Evolutionary conservation across 1,140 invertebrate genomes (phyloP), one percentile per base, ranked within the genome.

Genomic region (Limonius californicus): DNA sequence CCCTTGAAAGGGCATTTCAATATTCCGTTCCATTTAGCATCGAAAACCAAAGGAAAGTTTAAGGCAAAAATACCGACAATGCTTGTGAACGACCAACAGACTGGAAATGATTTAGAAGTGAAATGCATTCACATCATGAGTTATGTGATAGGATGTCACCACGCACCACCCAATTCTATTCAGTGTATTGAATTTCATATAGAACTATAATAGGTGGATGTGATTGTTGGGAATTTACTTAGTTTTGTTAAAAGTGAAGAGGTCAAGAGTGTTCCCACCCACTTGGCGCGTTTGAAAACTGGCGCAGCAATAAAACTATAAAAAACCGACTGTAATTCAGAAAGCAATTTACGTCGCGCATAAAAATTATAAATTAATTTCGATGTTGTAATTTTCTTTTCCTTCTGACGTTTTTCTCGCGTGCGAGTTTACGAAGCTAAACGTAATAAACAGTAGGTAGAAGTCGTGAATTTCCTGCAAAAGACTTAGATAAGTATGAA

Each of bases 51-150:
- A 50, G 20, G 45, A 50, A 50, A 19, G 45, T 50, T 45, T 50
- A 59, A 67, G 59, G 62, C 63, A 67, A 67, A 61, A 61, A 39
- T 50, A 50, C 55, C 39, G 55, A 63, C 58, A 64, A 63, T 58
- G 61, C 32, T 61, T 64, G 53, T 43, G 56, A 58, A 61, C 65
- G 43, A 16, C 54, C 65, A 67, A 64, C 62, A 64, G 65, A 61
- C 65, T 67, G 65, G 57, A 67, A 67, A 67, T 67, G 65, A 67
- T 64, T 67, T 62, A 67, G 62, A 58, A 63, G 55, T 61, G 59
- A 67, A 64, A 64, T 63, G 62, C 62, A 67, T 67, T 64, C 62
- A 67, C 50, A 42, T 45, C 27, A 39, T 67, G 65, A 67, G 60
- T 63, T 67, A 67, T 67, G 65, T 54, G 62, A 64, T 58, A 56